Evolutionary conservation across 2,113 vertebrate genomes (phyloP).

Genomic region (Aviceda subcristata): DNA sequence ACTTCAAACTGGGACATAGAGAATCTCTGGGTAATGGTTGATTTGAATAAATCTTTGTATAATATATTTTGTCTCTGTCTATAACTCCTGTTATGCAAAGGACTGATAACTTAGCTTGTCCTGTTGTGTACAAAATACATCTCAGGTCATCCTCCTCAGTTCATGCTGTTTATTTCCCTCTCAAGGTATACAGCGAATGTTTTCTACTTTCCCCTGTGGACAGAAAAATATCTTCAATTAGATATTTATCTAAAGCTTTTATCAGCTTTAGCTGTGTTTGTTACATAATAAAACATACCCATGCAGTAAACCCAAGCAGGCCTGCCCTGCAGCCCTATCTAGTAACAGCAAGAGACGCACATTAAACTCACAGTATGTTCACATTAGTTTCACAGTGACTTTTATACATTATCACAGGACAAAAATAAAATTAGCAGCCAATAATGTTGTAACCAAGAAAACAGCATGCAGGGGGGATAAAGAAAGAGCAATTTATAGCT

Average conservation of each 20-base stretch:
- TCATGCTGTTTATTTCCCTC: constrained; percentile 16
- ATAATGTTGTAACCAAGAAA: constrained; percentile 17
- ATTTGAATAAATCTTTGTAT: background rate
- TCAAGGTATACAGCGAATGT: background rate
- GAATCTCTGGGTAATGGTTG: background rate
- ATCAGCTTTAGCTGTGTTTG: background rate
- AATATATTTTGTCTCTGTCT: background rate
- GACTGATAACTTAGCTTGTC: background rate
- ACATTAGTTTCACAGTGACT: background rate
- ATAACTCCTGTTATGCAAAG: background rate
- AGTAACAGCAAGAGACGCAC: background rate
- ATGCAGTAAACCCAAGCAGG: background rate
- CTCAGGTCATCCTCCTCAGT: background rate
- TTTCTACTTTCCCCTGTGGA: constrained; percentile 16
- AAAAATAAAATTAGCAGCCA: constrained; percentile 28
- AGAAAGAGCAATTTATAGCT: background rate
- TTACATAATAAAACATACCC: background rate
- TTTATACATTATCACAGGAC: background rate
- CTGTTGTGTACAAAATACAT: background rate
- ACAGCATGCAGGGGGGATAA: background rate
- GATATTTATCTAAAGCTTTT: constrained; percentile 23
- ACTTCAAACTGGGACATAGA: background rate
- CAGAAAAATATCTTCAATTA: constrained; percentile 31
- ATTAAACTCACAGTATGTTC: constrained; percentile 34
- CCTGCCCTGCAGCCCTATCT: background rate